Conservation (phyloP, 2,113 vertebrate species). For the Ranitomeya imitator region DNA sequence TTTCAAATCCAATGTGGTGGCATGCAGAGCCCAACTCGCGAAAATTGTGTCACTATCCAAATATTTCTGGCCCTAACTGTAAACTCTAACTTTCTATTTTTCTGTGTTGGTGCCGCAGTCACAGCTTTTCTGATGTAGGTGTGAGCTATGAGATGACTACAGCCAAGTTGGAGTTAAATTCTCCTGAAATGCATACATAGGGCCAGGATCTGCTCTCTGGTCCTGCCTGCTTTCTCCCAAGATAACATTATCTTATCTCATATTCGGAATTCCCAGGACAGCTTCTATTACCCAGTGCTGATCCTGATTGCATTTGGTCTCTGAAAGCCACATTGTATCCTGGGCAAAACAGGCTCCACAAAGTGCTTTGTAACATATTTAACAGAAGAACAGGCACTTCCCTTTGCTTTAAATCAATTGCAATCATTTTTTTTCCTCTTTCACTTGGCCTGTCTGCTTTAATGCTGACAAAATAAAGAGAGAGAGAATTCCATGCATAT, state of each 20-base stretch:
- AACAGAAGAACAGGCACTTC: not conserved
- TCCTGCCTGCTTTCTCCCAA: slow-evolving; percentile 26
- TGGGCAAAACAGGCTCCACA: not conserved
- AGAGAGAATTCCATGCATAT: slow-evolving; percentile 68
- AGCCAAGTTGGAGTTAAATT: not conserved
- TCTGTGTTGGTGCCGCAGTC: not conserved
- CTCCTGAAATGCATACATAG: not conserved
- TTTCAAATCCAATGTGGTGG: too few relatives aligned
- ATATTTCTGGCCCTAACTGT: too few relatives aligned
- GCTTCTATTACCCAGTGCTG: slow-evolving; percentile 53
- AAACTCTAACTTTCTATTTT: not conserved
- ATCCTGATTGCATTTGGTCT: slow-evolving; percentile 57
- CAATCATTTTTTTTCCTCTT: slow-evolving; percentile 53
- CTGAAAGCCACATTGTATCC: slow-evolving; percentile 56
- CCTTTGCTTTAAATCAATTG: slow-evolving; percentile 60
- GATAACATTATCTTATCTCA: slow-evolving; percentile 59
- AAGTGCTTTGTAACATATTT: slow-evolving; percentile 42
- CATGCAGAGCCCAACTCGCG: too few relatives aligned
- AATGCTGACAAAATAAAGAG: slow-evolving; percentile 65
- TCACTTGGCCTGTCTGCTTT: slow-evolving; percentile 59
- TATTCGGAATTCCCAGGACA: slow-evolving; percentile 54
- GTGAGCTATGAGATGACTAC: not conserved
- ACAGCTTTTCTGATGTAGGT: not conserved
- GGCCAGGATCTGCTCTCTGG: slow-evolving; percentile 24
- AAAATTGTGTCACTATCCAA: too few relatives aligned